Base-by-base conservation (phyloP, 2,797 vertebrate genomes). In the Cichlasoma orientale region DNA sequence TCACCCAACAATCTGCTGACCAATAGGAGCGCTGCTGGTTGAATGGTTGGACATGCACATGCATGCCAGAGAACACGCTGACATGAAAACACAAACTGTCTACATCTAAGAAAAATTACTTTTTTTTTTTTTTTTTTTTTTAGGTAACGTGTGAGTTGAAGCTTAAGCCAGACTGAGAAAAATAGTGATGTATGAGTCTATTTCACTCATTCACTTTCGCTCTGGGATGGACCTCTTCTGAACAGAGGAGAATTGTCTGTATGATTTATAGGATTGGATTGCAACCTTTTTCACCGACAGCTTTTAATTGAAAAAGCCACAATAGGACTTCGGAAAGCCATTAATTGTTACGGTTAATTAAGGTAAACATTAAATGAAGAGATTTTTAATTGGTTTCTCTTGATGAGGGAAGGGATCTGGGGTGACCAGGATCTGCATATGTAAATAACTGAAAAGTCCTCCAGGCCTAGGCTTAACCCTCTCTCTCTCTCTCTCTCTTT, bases 291-390 rank as follows among this genome's bases (percentile, higher is more conserved):
- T 92, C 90, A 89, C 86, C 56, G 61, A 70, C 85, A 47, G 89
- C 83, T 82, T 91, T 92, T 93, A 94, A 92, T 93, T 93, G 91
- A 93, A 95, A 93, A 92, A 83, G 84, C 73, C 84, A 92, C 92
- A 93, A 92, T 83, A 91, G 88, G 90, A 93, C 88, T 87, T 91
- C 78, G 90, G 80, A 89, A 92, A 93, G 91, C 90, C 82, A 91
- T 94, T 93, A 93, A 93, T 94, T 93, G 92, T 93, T 92, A 81
- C 80, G 52, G 87, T 93, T 95, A 94, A 95, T 95, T 95, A 94
- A 95, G 87, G 93, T 95, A 95, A 95, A 95, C 93, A 95, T 92
- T 92, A 94, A 94, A 93, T 93, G 85, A 93, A 89, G 92, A 90
- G 88, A 93, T 83, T 92, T 94, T 95, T 94, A 94, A 94, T 94